These are phyloP conservation scores for Pantelozetes paolii DNA, from an alignment of 2,888 invertebrate species.

Conservation along the genomic window DNA sequence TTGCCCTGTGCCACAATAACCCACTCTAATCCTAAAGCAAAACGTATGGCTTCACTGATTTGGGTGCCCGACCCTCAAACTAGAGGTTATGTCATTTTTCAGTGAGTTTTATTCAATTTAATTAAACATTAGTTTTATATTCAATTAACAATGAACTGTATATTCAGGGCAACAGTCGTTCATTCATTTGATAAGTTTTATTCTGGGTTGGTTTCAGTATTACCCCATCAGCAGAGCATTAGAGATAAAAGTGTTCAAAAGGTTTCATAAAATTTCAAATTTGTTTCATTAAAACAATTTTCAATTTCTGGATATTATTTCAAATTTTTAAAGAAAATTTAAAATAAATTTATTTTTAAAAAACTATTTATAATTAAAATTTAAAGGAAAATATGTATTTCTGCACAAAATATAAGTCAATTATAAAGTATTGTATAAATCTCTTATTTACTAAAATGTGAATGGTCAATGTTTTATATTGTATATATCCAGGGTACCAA, in stretches of 20 bases:
- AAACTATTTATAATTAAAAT: no score
- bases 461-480: no score
- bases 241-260: not conserved
- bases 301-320: no score
- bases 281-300: no score
- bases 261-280: not conserved
- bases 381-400: no score
- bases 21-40: conserved; percentile 46
- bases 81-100: conserved; percentile 47
- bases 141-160: not conserved
- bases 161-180: conserved; percentile 46
- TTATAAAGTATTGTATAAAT: no score
- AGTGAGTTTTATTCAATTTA: conserved; percentile 42
- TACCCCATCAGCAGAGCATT: conserved; percentile 39
- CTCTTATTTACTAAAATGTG: no score
- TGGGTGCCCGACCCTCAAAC: conserved; percentile 46
- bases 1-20: conserved; percentile 47
- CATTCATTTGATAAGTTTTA: conserved; percentile 45
- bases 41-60: conserved; percentile 45
- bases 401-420: no score
- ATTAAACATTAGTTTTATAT: not conserved
- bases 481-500: no score
- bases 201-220: conserved; percentile 42
- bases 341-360: no score
- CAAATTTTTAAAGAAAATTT: no score